Percentiles rank a stretch among this genome's conserved stretches.
These are phyloP conservation scores for Acanthornis magna DNA, from an alignment of 2,797 vertebrate genomes.

Conservation along the genomic window DNA sequence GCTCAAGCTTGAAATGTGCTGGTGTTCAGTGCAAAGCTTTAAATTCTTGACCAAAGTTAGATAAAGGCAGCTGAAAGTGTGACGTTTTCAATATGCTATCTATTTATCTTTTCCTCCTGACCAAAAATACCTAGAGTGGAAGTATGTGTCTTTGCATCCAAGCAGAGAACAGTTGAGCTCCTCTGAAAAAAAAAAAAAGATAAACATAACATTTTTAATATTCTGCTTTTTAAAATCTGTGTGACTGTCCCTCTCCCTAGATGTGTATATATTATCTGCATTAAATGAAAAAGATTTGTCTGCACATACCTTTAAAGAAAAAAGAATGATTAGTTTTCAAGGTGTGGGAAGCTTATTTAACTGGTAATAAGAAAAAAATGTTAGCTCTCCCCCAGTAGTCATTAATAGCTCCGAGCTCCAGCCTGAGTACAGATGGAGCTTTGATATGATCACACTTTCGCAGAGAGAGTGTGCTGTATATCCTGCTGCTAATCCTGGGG, in stretches of 20 bases:
- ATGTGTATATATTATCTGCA: background rate
- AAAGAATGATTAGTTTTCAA: background rate
- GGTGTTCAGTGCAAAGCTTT: background rate
- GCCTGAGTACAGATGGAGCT: slow-evolving; percentile 12
- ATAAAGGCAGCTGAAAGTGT: background rate
- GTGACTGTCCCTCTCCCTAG: background rate
- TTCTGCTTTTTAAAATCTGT: background rate
- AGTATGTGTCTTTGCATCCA: background rate
- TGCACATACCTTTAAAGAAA: background rate
- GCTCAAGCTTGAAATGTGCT: background rate
- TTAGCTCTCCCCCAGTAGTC: background rate
- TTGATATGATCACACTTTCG: slow-evolving; percentile 3
- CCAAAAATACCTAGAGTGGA: slow-evolving; percentile 50
- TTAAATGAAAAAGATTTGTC: background rate
- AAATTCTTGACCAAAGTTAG: slow-evolving; percentile 58
- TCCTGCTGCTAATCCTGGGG: slow-evolving; percentile 36
- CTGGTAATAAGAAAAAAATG: background rate
- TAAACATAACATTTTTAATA: background rate
- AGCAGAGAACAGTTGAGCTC: slow-evolving; percentile 10
- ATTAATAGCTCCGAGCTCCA: background rate
- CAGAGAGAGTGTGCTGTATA: background rate
- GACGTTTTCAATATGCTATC: background rate
- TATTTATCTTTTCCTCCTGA: slow-evolving; percentile 35
- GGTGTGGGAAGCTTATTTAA: background rate
- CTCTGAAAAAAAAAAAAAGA: background rate